These are phyloP conservation scores for Caenorhabditis doughertyi DNA, from an alignment of 2,888 invertebrate species.

Conservation along the genomic window DNA sequence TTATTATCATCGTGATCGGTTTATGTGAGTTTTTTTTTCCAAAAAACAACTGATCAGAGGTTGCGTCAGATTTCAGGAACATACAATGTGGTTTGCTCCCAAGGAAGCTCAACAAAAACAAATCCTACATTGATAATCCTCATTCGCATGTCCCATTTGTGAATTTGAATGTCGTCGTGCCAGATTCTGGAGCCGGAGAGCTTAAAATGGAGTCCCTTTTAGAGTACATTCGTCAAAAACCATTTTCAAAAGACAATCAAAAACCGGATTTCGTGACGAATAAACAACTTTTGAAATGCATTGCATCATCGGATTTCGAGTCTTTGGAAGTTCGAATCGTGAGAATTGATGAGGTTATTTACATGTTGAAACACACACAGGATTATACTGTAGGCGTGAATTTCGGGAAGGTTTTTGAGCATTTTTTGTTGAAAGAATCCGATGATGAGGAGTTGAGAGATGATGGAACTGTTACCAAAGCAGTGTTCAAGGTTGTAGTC, in stretches of 20 bases:
- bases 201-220: conserved; percentile 13
- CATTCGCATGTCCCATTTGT: background rate
- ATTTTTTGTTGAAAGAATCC: background rate
- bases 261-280: conserved; percentile 24
- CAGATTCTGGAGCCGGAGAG: conserved; percentile 16
- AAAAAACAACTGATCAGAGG: too few relatives aligned
- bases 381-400: background rate
- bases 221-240: conserved; percentile 8
- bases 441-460: background rate
- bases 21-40: conserved; percentile 7
- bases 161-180: background rate
- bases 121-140: background rate
- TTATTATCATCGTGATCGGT: background rate
- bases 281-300: background rate
- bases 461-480: conserved; percentile 5
- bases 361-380: too few relatives aligned
- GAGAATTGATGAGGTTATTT: background rate
- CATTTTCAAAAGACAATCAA: background rate
- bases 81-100: background rate
- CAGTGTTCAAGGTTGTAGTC: conserved; percentile 9
- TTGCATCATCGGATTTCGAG: background rate
- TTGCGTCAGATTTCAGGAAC: background rate
- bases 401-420: conserved; percentile 7
- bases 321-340: background rate
- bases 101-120: background rate